A percentile compares a stretch with the other conserved stretches of the same genome.
These are phyloP conservation scores for Brachyalestes nurse DNA, from an alignment of 2,797 vertebrate species.

Conservation along the genomic window DNA sequence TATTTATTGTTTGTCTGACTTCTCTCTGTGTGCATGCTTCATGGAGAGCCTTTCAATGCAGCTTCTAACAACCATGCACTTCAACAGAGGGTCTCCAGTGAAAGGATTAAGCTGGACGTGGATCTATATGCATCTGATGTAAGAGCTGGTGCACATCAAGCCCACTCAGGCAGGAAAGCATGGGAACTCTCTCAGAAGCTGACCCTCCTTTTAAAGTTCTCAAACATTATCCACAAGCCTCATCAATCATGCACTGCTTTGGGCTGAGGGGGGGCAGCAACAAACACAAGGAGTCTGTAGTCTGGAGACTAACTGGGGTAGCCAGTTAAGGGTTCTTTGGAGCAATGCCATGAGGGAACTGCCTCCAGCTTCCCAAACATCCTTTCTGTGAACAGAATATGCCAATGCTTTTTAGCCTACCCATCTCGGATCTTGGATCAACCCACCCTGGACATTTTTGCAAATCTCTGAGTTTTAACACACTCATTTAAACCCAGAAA, in stretches of 20 bases:
- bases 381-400: too few relatives aligned
- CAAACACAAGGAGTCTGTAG: neutral
- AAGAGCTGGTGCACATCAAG: conserved; percentile 28
- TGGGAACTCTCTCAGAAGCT: conserved; percentile 16
- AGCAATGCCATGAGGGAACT: neutral
- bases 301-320: neutral
- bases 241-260: conserved; percentile 36
- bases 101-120: conserved; percentile 27
- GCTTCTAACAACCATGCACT: neutral
- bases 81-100: conserved; percentile 7
- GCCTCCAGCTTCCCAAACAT: neutral
- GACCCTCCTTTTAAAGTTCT: conserved; percentile 25
- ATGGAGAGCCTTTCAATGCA: conserved; percentile 37
- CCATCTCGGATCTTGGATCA: too few relatives aligned
- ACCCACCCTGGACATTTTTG: too few relatives aligned
- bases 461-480: too few relatives aligned
- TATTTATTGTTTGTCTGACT: conserved; percentile 30
- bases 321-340: neutral
- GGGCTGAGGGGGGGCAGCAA: neutral
- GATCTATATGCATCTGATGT: conserved; percentile 16
- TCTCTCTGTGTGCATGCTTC: conserved; percentile 9
- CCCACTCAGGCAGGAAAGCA: conserved; percentile 18
- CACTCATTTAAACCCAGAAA: too few relatives aligned
- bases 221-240: conserved; percentile 39
- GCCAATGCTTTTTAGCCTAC: too few relatives aligned